Evolutionary conservation across 2,797 vertebrate genomes (phyloP).

Genomic region (Hydrophis major): DNA sequence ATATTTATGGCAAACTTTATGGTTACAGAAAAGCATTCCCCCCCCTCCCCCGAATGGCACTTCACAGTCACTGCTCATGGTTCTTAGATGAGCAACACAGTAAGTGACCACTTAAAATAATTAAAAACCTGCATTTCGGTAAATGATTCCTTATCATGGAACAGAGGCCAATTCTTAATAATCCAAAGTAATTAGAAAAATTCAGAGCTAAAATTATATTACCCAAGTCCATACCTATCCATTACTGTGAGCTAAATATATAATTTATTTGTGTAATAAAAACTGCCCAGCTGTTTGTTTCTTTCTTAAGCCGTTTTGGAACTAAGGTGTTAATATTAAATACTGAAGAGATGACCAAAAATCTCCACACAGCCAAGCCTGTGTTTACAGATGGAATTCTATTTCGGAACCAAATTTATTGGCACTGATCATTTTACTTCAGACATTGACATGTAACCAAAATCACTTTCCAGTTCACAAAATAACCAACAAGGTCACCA

Average conservation of each 20-base stretch:
- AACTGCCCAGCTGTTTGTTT: background rate
- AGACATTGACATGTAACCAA: background rate
- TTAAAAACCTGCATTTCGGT: background rate
- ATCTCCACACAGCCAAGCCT: background rate
- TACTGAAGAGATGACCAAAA: background rate
- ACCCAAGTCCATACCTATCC: background rate
- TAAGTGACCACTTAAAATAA: background rate
- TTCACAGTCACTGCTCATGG: conserved; percentile 1
- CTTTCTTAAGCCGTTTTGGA: background rate
- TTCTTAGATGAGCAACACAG: background rate
- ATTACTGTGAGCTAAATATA: background rate
- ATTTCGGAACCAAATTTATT: background rate
- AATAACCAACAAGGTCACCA: background rate
- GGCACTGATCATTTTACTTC: background rate
- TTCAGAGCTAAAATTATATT: background rate
- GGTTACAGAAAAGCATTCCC: background rate
- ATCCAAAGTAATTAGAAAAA: background rate
- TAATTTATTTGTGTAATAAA: background rate
- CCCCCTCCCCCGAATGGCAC: background rate
- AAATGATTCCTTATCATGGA: background rate
- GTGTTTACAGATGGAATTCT: background rate
- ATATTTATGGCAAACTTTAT: background rate
- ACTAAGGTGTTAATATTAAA: background rate
- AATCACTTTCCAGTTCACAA: background rate
- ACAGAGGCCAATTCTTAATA: background rate